phyloP scores from a whole-genome alignment of 1,140 invertebrate species.

The Palaemon carinicauda region DNA sequence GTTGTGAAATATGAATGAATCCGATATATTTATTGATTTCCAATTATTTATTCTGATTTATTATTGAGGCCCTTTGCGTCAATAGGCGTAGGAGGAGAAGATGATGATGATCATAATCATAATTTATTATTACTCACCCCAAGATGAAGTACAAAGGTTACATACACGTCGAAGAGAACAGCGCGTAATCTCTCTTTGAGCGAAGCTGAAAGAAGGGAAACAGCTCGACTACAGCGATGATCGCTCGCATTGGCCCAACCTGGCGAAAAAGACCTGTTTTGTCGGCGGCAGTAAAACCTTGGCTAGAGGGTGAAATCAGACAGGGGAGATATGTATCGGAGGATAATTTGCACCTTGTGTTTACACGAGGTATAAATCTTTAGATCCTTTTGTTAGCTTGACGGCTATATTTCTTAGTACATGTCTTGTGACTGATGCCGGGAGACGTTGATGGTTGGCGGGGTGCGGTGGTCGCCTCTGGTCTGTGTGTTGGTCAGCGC shows the following conservation, averaged over 20 bases:
- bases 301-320: background rate
- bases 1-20: too few species aligned
- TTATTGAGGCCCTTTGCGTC: too few species aligned
- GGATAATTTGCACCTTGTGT: constrained; percentile 56
- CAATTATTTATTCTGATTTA: too few species aligned
- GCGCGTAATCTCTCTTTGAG: background rate
- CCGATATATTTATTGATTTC: too few species aligned
- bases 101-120: too few species aligned
- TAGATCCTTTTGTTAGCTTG: constrained; percentile 44
- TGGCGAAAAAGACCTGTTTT: background rate
- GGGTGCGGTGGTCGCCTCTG: background rate
- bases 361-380: constrained; percentile 50
- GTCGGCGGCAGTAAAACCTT: constrained; percentile 7
- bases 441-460: constrained; percentile 14
- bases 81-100: background rate
- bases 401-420: constrained; percentile 30
- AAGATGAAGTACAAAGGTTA: background rate
- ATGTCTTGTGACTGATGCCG: constrained; percentile 42
- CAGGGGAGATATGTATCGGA: constrained; percentile 30
- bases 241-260: too few species aligned
- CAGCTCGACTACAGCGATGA: too few species aligned
- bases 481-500: background rate
- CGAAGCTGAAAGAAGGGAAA: background rate
- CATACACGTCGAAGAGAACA: background rate
- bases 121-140: too few species aligned